Evolutionary conservation across 2,888 invertebrate species (phyloP), one percentile per base, ranked within the genome.

Genomic region (Bembecia ichneumoniformis): DNA sequence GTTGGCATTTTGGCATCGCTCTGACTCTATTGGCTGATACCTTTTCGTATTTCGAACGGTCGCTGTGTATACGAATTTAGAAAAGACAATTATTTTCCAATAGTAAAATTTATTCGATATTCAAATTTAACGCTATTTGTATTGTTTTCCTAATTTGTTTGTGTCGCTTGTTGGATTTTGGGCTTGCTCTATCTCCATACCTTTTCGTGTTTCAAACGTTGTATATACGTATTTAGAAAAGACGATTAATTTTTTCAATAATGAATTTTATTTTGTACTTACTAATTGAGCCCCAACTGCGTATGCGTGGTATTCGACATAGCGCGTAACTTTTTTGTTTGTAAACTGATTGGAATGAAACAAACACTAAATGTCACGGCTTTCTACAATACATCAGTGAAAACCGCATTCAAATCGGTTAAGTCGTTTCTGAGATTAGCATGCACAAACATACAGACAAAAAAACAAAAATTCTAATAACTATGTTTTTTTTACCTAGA

Each of bases 161-260:
- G 5, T 71, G 70, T 72, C 74, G 71, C 68, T 57, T 64, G 68
- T 59, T 77, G 77, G 74, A 72, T 76, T 80, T 79, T 80, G 82
- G 84, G 79, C 80, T 75, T 74, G 72, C 70, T 79, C 71, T 78
- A 74, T 74, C 68, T 68, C 77, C 70, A 79, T 79, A 74, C 69
- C 57, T 74, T 71, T 78, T 78, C 76, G 77, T 74, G 74, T 77
- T 78, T 82, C 73, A 71, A 73, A 76, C 70, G 71, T 80, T 80
- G 82, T 78, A 82, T 80, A 78, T 82, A 80, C 80, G 78, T 76
- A 81, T 83, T 81, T 82, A 82, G 82, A 83, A 80, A 80, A 77
- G 74, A 60, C 59, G 69, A 70, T 81, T 36, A 13, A 20, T 20
- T n/a, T n/a, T 36, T 36, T 3, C 3, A 36, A 36, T 36, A 66